Evolutionary conservation across 2,888 invertebrate genomes (phyloP).

Genomic region (Carabus problematicus): DNA sequence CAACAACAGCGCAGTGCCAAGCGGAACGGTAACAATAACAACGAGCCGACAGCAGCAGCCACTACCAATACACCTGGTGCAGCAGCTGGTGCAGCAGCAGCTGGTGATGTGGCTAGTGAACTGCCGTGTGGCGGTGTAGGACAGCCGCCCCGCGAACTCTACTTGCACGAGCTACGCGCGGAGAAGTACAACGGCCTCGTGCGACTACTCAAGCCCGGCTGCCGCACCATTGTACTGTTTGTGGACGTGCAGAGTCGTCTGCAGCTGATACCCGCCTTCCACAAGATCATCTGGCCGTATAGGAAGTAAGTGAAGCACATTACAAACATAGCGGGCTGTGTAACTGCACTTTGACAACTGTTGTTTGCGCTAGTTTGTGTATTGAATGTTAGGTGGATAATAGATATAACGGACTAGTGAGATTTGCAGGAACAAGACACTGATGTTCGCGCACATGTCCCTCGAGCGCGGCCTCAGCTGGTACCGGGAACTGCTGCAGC

Average conservation of each 20-base stretch:
- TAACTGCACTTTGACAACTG: background rate
- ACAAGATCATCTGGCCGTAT: constrained; percentile 94
- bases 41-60: constrained; percentile 46
- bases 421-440: constrained; percentile 84
- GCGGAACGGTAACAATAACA: constrained; percentile 58
- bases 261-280: constrained; percentile 88
- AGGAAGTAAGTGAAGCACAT: constrained; percentile 86
- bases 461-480: constrained; percentile 92
- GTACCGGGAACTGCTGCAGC: constrained; percentile 89
- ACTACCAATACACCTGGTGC: background rate
- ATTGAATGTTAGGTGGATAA: background rate
- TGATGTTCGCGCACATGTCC: constrained; percentile 92
- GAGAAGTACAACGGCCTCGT: constrained; percentile 97
- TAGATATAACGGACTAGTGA: constrained; percentile 5
- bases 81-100: too few relatives aligned
- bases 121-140: background rate
- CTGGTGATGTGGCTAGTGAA: too few relatives aligned
- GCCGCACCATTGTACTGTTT: constrained; percentile 89
- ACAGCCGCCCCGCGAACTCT: constrained; percentile 68
- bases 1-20: constrained; percentile 60
- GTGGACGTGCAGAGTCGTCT: constrained; percentile 88
- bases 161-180: constrained; percentile 89
- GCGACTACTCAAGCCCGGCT: constrained; percentile 90
- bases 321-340: too few relatives aligned
- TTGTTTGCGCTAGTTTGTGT: background rate